Conservation (phyloP, 1,140 invertebrate species). For the Drosophila nannoptera region DNA sequence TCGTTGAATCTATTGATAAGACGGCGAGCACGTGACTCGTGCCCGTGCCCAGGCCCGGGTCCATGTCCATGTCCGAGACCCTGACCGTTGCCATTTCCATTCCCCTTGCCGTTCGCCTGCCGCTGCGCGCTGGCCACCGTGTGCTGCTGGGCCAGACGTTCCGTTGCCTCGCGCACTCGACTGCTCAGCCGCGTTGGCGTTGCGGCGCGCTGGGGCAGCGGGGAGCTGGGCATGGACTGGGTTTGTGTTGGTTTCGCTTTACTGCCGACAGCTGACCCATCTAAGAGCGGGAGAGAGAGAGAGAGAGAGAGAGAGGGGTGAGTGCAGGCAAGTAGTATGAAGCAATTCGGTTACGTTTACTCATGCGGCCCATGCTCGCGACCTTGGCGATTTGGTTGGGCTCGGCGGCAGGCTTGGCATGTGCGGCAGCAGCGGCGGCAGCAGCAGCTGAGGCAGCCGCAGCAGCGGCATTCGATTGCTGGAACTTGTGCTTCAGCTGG, state of each 20-base stretch:
- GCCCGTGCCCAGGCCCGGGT: conserved; percentile 16
- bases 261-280: conserved; percentile 30
- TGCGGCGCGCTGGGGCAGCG: conserved; percentile 60
- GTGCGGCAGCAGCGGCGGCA: conserved; percentile 31
- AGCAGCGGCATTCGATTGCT: conserved; percentile 34
- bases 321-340: background rate
- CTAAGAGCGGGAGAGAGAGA: conserved; percentile 6
- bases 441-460: conserved; percentile 26
- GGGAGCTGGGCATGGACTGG: conserved; percentile 72
- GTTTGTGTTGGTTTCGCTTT: conserved; percentile 52
- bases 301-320: conserved; percentile 7
- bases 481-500: conserved; percentile 69
- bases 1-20: conserved; percentile 72
- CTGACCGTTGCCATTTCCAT: conserved; percentile 3
- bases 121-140: conserved; percentile 65
- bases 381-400: conserved; percentile 58
- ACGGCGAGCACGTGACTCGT: conserved; percentile 63
- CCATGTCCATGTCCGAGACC: background rate
- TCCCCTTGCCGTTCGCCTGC: conserved; percentile 27
- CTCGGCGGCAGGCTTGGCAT: conserved; percentile 38
- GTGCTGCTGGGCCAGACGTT: conserved; percentile 73
- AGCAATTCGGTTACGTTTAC: conserved; percentile 48
- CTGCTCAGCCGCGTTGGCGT: conserved; percentile 74
- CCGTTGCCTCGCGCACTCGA: conserved; percentile 72
- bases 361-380: conserved; percentile 55